These are phyloP conservation scores for Melanotaenia boesemani DNA, from an alignment of 2,797 vertebrate genomes.

Conservation along the genomic window DNA sequence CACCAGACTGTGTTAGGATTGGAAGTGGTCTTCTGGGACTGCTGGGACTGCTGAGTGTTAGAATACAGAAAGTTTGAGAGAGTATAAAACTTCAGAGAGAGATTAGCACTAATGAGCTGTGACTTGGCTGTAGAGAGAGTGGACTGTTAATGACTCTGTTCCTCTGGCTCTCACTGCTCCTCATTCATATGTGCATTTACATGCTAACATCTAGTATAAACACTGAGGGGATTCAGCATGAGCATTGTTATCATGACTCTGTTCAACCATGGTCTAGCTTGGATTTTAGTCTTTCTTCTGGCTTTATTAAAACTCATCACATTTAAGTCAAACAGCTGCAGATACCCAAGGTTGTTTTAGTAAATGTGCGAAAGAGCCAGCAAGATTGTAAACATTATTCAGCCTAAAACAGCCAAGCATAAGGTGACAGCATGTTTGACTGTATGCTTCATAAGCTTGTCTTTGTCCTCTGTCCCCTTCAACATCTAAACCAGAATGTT, in stretches of 20 bases:
- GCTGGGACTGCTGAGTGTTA: slow-evolving; percentile 25
- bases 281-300: slow-evolving; percentile 35
- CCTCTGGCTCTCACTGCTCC: slow-evolving; percentile 29
- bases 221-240: slow-evolving; percentile 13
- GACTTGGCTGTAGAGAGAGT: slow-evolving; percentile 51
- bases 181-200: slow-evolving; percentile 4
- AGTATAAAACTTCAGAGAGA: slow-evolving; percentile 46
- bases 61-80: slow-evolving; percentile 51
- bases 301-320: slow-evolving; percentile 36
- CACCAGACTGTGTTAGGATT: slow-evolving; percentile 18
- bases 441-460: slow-evolving; percentile 12
- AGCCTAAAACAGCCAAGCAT: slow-evolving; percentile 31
- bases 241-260: slow-evolving; percentile 38
- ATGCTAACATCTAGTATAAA: slow-evolving; percentile 18
- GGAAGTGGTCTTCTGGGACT: slow-evolving; percentile 32
- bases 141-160: slow-evolving; percentile 56
- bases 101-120: slow-evolving; percentile 74
- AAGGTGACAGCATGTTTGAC: slow-evolving; percentile 23
- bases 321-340: slow-evolving; percentile 53
- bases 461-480: slow-evolving; percentile 69
- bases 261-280: slow-evolving; percentile 16
- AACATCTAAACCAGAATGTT: slow-evolving; percentile 34
- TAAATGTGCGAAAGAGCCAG: slow-evolving; percentile 19
- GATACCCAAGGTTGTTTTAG: slow-evolving; percentile 43
- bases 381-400: slow-evolving; percentile 37